These are phyloP conservation scores for Ormyrus rosae DNA, from an alignment of 2,888 invertebrate species.

Conservation along the genomic window DNA sequence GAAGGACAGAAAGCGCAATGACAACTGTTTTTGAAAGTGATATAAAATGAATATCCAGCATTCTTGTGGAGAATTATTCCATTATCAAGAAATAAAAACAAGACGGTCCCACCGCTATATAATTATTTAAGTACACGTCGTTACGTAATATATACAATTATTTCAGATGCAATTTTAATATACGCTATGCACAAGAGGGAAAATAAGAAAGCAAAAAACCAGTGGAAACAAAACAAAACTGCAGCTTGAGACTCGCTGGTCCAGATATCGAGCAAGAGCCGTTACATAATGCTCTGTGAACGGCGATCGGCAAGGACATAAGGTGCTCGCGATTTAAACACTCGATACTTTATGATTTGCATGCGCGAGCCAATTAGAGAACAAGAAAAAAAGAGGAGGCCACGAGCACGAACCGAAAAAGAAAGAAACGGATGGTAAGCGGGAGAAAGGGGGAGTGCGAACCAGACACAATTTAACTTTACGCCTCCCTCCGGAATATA, in stretches of 20 bases:
- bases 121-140: conserved; percentile 31
- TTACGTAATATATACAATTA: conserved; percentile 38
- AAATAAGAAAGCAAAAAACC: conserved; percentile 12
- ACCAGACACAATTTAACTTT: conserved; percentile 12
- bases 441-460: not conserved
- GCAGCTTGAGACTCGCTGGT: conserved; percentile 25
- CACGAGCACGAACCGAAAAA: not conserved
- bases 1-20: no score
- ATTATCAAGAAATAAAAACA: not conserved
- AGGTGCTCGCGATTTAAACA: conserved; percentile 58
- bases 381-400: conserved; percentile 29
- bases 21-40: no score
- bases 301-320: conserved; percentile 55
- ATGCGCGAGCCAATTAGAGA: conserved; percentile 58
- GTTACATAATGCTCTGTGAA: conserved; percentile 38
- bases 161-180: conserved; percentile 21
- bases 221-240: conserved; percentile 17
- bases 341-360: conserved; percentile 60
- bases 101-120: not conserved
- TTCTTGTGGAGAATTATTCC: no score
- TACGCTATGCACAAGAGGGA: not conserved
- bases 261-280: conserved; percentile 27
- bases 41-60: no score
- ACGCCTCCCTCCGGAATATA: not conserved
- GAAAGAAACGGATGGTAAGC: not conserved